Percentiles rank a stretch among this genome's conserved stretches.
phyloP scores from a whole-genome alignment of 30 jellyfish, hydroid and myxozoan genomes.

The Turritopsis rubra region DNA sequence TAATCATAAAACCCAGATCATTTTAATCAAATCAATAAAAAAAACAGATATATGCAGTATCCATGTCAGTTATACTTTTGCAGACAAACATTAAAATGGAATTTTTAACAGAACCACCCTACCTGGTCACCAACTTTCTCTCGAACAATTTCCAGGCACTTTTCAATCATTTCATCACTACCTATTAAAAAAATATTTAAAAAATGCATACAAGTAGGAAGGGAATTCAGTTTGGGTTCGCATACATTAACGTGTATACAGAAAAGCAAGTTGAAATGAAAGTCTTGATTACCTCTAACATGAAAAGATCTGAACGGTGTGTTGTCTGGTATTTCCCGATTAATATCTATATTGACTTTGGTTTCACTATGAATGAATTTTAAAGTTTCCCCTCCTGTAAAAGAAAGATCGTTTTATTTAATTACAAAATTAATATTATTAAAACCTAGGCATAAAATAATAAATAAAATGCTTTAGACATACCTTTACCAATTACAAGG shows the following conservation, averaged over 20 bases:
- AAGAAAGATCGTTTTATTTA: background rate
- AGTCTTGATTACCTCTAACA: conserved; percentile 91
- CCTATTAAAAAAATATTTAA: conserved; percentile 42
- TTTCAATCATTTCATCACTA: conserved; percentile 72
- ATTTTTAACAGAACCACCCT: background rate
- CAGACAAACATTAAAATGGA: too few relatives aligned
- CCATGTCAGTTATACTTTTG: too few relatives aligned
- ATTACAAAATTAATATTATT: background rate
- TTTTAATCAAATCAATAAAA: too few relatives aligned
- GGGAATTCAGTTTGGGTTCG: too few relatives aligned
- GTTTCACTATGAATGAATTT: conserved; percentile 63
- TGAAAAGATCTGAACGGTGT: conserved; percentile 62
- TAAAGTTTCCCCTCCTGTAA: conserved; percentile 89
- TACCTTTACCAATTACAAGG: conserved; percentile 96
- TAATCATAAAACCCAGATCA: background rate
- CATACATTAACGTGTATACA: too few relatives aligned
- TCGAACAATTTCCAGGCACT: conserved; percentile 74
- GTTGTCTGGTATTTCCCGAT: conserved; percentile 71
- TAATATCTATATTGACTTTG: conserved; percentile 91
- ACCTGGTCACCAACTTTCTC: conserved; percentile 90
- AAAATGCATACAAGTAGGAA: background rate
- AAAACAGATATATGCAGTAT: too few relatives aligned
- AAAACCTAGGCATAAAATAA: too few relatives aligned
- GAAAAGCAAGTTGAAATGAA: too few relatives aligned
- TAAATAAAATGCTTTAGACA: background rate